phyloP scores from a whole-genome alignment of 2,113 vertebrate species.

The Colius striatus region DNA sequence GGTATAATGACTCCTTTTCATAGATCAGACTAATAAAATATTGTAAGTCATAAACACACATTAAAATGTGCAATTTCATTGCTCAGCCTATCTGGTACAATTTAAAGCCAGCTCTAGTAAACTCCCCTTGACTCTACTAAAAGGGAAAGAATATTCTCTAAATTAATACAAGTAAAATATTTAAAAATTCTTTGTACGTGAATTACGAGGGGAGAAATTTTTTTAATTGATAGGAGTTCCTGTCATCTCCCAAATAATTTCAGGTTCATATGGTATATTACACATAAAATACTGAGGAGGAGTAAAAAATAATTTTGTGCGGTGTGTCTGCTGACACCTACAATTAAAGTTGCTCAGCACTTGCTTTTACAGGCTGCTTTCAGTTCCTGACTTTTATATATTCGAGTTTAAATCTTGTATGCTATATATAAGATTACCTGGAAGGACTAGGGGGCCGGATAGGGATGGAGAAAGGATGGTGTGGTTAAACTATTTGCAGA shows the following conservation, averaged over 20 bases:
- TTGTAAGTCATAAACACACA: slow-evolving; percentile 76
- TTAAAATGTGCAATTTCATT: slow-evolving; percentile 73
- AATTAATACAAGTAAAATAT: slow-evolving; percentile 2
- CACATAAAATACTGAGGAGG: not conserved
- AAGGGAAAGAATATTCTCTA: slow-evolving; percentile 34
- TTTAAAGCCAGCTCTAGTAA: slow-evolving; percentile 54
- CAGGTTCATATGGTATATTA: not conserved
- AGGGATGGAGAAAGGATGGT: too few relatives aligned
- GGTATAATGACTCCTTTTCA: slow-evolving; percentile 66
- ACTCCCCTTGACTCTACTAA: slow-evolving; percentile 31
- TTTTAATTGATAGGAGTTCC: not conserved
- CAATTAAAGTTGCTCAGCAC: not conserved
- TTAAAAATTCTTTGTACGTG: not conserved
- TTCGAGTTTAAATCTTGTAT: not conserved
- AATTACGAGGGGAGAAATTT: not conserved
- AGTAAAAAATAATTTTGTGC: not conserved
- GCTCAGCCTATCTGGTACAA: slow-evolving; percentile 43
- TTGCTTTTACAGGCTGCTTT: not conserved
- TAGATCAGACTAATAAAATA: slow-evolving; percentile 73
- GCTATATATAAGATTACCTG: not conserved
- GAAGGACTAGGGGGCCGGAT: not conserved
- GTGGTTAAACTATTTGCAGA: not conserved
- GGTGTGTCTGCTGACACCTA: not conserved
- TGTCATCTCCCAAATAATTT: not conserved
- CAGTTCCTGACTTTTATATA: not conserved